phyloP scores from a whole-genome alignment of 23 tunicate genomes.

The Phallusia fumigata region DNA sequence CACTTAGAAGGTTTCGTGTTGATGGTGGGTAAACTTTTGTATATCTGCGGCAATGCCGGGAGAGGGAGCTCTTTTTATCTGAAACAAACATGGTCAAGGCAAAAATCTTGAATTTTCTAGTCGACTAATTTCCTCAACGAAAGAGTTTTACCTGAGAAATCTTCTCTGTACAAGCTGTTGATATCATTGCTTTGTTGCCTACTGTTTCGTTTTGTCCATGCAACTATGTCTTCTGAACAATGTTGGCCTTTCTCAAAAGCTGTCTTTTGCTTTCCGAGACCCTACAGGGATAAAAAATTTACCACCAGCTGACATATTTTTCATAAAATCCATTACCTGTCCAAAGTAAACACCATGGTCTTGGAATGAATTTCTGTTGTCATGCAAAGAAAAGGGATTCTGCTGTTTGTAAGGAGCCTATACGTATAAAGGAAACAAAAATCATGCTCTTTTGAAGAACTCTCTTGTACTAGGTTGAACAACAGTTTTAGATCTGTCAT shows the following conservation, averaged over 20 bases:
- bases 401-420: slow-evolving; percentile 30
- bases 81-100: too few relatives aligned
- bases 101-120: too few relatives aligned
- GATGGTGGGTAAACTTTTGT: slow-evolving; percentile 41
- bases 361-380: slow-evolving; percentile 68
- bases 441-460: too few relatives aligned
- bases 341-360: slow-evolving; percentile 68
- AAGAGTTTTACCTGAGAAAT: slow-evolving; percentile 37
- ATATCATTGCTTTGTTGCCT: not conserved
- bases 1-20: not conserved
- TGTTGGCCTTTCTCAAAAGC: slow-evolving; percentile 18
- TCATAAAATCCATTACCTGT: slow-evolving; percentile 32
- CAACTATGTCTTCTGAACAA: slow-evolving; percentile 27
- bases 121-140: too few relatives aligned
- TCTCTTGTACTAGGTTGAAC: too few relatives aligned
- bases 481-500: too few relatives aligned
- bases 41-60: slow-evolving; percentile 26
- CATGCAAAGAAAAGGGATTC: slow-evolving; percentile 66
- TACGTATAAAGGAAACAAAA: too few relatives aligned
- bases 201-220: slow-evolving; percentile 33
- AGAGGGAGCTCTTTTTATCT: not conserved
- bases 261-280: slow-evolving; percentile 51
- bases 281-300: slow-evolving; percentile 21
- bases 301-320: too few relatives aligned
- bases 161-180: slow-evolving; percentile 70